A percentile compares a stretch with the other conserved stretches of the same genome.
Conservation (phyloP, 2,888 invertebrate species). For the Cryptus viduatorius region DNA sequence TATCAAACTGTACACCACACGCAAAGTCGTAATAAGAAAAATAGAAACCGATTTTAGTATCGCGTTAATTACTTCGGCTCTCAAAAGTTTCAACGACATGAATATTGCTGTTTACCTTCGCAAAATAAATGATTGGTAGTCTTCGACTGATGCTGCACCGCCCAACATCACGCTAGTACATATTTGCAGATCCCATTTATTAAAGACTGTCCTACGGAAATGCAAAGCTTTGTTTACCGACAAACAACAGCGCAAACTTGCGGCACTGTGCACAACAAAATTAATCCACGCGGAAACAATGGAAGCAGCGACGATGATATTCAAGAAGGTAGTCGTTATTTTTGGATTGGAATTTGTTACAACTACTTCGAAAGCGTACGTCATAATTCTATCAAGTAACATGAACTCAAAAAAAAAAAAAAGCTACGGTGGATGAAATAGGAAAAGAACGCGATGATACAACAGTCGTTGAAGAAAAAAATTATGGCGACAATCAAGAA, state of each 20-base stretch:
- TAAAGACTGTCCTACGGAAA: conserved; percentile 20
- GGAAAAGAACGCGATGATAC: neutral
- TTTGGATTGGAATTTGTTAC: conserved; percentile 4
- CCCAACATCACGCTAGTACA: conserved; percentile 9
- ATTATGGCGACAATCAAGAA: neutral
- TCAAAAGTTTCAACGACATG: conserved; percentile 28
- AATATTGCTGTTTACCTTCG: neutral
- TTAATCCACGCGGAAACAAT: conserved; percentile 25
- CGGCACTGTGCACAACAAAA: conserved; percentile 7
- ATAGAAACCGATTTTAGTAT: conserved; percentile 44
- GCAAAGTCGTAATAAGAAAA: conserved; percentile 36
- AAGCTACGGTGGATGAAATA: no score
- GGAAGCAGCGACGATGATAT: conserved; percentile 8
- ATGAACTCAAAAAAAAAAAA: neutral
- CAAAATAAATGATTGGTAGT: neutral
- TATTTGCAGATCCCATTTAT: conserved; percentile 28
- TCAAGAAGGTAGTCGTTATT: neutral
- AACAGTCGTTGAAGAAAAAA: neutral
- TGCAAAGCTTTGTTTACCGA: conserved; percentile 13
- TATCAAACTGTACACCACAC: neutral
- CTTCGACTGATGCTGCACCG: neutral
- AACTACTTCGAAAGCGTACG: neutral
- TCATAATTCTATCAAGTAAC: neutral
- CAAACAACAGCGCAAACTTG: conserved; percentile 1
- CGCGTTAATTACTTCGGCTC: conserved; percentile 6